Base-by-base conservation (phyloP, 2,113 vertebrate genomes). In the Calidris pugnax region DNA sequence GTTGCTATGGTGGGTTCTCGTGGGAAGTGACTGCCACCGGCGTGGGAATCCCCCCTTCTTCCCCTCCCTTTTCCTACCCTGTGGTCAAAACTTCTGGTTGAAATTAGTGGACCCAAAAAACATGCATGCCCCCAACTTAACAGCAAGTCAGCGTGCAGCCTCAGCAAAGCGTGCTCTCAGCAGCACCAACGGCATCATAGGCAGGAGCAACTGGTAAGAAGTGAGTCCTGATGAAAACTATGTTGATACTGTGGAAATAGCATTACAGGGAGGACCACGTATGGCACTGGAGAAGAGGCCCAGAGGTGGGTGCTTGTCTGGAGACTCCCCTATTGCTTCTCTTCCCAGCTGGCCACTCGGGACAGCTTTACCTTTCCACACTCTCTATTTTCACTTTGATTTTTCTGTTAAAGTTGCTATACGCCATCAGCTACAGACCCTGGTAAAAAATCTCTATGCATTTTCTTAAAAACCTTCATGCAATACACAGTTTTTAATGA, bases 1-100 rank as follows among this genome's bases (percentile, higher is more conserved):
- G 0, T 5, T 83, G 50, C 32, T 50, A 13, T 9, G 7, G 71
- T 39, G 48, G 32, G 37, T 97, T 97, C 94, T 74, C 96, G 3
- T 95, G 94, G 75, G 95, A 95, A 97, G 89, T 3, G 45, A 12
- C n/a, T 73, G 67, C 83, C 79, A 62, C 68, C 75, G 86, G 79
- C n/a, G 22, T 96, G 95, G 90, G 92, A 95, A 92, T 50, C 63
- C 14, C 51, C 41, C 57, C 55, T 80, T 66, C 74, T 50, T 83
- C 35, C 92, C 62, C 67, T 88, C 91, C 83, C 55, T 90, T 66
- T 48, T 80, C 55, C 85, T 53, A 55, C 33, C 2, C 72, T n/a
- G 11, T 50, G 59, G 72, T 62, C 75, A 86, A 92, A 86, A 10
- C 14, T 86, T 88, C 90, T 94, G 90, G 35, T 57, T 19, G 4